Evolutionary conservation across 2,888 invertebrate genomes (phyloP), one percentile per base, ranked within the genome.

Genomic region (Aromia moschata): DNA sequence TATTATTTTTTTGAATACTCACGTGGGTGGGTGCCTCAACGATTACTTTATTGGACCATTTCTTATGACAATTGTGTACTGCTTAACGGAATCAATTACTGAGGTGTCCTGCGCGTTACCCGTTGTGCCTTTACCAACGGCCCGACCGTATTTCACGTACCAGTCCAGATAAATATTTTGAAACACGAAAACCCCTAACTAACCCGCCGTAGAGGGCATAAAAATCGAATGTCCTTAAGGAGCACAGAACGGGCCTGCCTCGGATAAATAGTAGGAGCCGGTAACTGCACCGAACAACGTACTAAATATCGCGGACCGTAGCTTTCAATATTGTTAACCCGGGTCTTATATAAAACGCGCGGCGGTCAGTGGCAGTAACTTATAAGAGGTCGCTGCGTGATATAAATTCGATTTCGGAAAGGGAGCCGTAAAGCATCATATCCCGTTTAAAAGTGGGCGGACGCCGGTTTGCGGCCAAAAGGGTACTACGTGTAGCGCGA

Each of bases 361-460:
- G 40, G 56, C 41, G 56, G 47, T 38, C 47, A 47, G 47, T 47
- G 15, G 30, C 38, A 47, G 56, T 56, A 56, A 46, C 31, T 56
- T 56, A 56, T 53, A 51, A 44, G 54, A 53, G 49, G 53, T 56
- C 60, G 43, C 56, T 43, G 60, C 43, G 33, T 36, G 60, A 56
- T 51, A 60, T 56, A 56, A 60, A 60, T 60, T 56, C 52, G 56
- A 53, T 57, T 60, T 60, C 56, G 33, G 56, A 57, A 56, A 57
- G 56, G 57, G 57, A 57, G 43, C 47, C 60, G 45, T 57, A 60
- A 60, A 60, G 43, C 52, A 56, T 51, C 46, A 46, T 43, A 56
- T 49, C 56, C 56, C n/a, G 56, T 31, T 45, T 47, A 41, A 45
- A 52, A 52, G 56, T 60, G 57, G 60, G 60, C 56, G 60, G 56